Evolutionary conservation across 2,888 invertebrate species (phyloP).

Genomic region (Scelioninae gen. 1): DNA sequence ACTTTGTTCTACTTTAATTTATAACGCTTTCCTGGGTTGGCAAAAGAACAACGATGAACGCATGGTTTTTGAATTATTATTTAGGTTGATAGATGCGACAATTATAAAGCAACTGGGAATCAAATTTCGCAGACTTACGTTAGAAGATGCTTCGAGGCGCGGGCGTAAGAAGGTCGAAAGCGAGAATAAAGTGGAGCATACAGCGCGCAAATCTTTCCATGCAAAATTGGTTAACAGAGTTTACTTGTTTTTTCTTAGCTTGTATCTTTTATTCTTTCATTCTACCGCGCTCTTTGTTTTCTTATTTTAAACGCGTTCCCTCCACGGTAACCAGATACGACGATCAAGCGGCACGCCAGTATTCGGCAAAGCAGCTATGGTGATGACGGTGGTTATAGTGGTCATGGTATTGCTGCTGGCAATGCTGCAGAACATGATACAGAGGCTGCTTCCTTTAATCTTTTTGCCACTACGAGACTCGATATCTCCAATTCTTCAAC

Average conservation of each 20-base stretch:
- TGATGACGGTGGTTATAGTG: conserved; percentile 65
- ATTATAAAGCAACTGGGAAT: conserved; percentile 34
- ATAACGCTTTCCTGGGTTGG: conserved; percentile 10
- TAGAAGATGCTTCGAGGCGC: conserved; percentile 16
- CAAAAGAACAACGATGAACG: not conserved
- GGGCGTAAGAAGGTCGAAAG: conserved; percentile 11
- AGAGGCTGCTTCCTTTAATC: conserved; percentile 45
- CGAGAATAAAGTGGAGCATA: no score
- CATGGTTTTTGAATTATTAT: conserved; percentile 42
- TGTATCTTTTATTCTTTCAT: conserved; percentile 25
- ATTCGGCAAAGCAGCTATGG: conserved; percentile 59
- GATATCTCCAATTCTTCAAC: conserved; percentile 43
- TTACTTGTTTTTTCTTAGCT: conserved; percentile 47
- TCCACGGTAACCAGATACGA: conserved; percentile 75
- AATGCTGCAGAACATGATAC: conserved; percentile 63
- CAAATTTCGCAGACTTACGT: conserved; percentile 14
- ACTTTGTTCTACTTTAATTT: conserved; percentile 38
- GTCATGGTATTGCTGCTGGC: conserved; percentile 57
- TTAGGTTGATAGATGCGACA: conserved; percentile 24
- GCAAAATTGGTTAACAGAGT: conserved; percentile 59
- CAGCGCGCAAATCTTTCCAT: conserved; percentile 53
- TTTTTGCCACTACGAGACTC: conserved; percentile 59
- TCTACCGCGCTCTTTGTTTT: no score
- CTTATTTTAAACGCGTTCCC: conserved; percentile 61
- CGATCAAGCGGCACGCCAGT: conserved; percentile 72